Conservation (phyloP, 2,113 vertebrate genomes). For the Nansenia antarctica region DNA sequence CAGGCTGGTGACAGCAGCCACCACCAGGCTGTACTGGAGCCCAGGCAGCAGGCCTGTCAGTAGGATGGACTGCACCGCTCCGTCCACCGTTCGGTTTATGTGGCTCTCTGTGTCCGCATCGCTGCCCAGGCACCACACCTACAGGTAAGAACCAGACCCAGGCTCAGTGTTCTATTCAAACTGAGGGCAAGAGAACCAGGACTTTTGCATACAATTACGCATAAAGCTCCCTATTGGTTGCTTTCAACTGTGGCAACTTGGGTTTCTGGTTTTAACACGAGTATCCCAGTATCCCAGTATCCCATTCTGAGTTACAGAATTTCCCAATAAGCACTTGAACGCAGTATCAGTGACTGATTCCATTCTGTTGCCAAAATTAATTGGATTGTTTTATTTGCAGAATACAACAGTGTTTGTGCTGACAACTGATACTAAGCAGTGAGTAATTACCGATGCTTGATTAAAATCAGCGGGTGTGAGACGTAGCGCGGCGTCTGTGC, state of each 20-base stretch:
- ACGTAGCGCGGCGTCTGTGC: neutral
- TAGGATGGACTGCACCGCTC: slow-evolving; percentile 77
- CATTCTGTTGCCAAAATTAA: neutral
- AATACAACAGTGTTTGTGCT: slow-evolving; percentile 12
- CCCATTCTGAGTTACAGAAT: too few relatives aligned
- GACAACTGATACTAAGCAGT: slow-evolving; percentile 37
- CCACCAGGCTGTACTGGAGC: slow-evolving; percentile 78
- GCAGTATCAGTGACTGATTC: too few relatives aligned
- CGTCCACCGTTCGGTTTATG: slow-evolving; percentile 86
- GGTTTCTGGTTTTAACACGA: too few relatives aligned
- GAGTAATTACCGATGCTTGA: slow-evolving; percentile 52
- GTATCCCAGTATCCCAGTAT: too few relatives aligned
- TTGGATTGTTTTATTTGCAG: slow-evolving; percentile 5
- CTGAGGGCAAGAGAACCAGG: slow-evolving; percentile 4
- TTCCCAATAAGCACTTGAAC: too few relatives aligned
- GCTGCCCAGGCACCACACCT: slow-evolving; percentile 93
- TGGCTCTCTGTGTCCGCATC: slow-evolving; percentile 80
- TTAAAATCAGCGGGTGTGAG: slow-evolving; percentile 43
- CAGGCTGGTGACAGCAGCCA: slow-evolving; percentile 85
- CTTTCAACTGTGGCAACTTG: too few relatives aligned
- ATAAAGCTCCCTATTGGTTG: too few relatives aligned
- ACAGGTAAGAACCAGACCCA: too few relatives aligned
- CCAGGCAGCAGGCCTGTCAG: slow-evolving; percentile 82
- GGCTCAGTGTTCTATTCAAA: too few relatives aligned
- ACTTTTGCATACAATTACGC: neutral